Percentiles rank a stretch among this genome's conserved stretches.
Conservation (phyloP, 2,888 invertebrate genomes). For the Amblyteles armatorius region DNA sequence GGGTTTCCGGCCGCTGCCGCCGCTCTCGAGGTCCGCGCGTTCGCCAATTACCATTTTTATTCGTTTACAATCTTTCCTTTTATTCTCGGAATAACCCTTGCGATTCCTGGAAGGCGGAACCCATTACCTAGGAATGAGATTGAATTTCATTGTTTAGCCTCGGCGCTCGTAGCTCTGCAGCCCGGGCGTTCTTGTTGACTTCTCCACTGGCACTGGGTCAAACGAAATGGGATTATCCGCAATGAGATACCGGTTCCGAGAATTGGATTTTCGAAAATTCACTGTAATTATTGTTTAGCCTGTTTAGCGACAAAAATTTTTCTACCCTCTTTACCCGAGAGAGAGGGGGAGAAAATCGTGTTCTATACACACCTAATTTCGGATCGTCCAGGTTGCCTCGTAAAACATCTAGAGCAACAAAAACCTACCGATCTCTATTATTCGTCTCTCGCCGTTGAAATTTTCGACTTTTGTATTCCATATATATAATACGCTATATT, state of each 20-base stretch:
- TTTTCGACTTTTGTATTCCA: slow-evolving; percentile 1
- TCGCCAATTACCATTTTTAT: slow-evolving; percentile 73
- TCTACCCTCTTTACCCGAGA: neutral
- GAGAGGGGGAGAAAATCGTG: neutral
- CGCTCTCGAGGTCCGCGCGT: slow-evolving; percentile 24
- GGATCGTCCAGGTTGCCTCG: slow-evolving; percentile 42
- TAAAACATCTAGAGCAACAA: slow-evolving; percentile 68
- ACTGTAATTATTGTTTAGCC: slow-evolving; percentile 65
- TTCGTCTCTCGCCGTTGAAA: slow-evolving; percentile 4
- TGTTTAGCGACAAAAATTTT: slow-evolving; percentile 45
- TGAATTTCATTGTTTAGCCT: slow-evolving; percentile 54
- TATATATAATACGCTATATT: neutral
- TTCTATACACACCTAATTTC: slow-evolving; percentile 25
- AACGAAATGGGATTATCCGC: slow-evolving; percentile 68
- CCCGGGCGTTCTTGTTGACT: slow-evolving; percentile 15
- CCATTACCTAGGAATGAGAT: slow-evolving; percentile 71
- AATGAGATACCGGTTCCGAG: slow-evolving; percentile 53
- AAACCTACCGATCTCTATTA: slow-evolving; percentile 46
- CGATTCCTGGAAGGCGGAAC: slow-evolving; percentile 71
- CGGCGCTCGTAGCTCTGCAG: neutral
- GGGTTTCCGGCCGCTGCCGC: slow-evolving; percentile 34
- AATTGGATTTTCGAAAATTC: slow-evolving; percentile 70
- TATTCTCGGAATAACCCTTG: slow-evolving; percentile 76
- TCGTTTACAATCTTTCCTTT: slow-evolving; percentile 71
- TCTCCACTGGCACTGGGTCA: slow-evolving; percentile 43